Conservation (phyloP, 2,113 vertebrate genomes). For the Alexandromys fortis region DNA sequence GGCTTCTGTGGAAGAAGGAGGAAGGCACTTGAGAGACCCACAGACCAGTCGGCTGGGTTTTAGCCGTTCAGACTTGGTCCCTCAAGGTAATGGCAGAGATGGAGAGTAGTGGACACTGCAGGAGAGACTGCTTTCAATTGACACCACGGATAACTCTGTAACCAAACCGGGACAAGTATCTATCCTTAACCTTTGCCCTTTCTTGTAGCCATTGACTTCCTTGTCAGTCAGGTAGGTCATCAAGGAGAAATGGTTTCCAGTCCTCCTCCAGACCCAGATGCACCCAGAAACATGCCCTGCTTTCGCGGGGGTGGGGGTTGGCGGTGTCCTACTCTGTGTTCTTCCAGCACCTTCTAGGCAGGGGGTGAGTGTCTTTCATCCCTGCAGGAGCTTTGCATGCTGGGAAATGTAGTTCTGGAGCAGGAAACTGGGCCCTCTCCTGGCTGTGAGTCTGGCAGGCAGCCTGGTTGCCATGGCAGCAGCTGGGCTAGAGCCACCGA, state of each 20-base stretch:
- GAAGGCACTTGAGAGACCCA: neutral
- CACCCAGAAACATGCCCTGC: neutral
- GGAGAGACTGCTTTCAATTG: constrained; percentile 18
- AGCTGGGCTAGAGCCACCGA: constrained; percentile 79
- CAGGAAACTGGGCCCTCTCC: constrained; percentile 35
- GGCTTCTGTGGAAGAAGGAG: constrained; percentile 30
- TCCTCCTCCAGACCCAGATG: neutral
- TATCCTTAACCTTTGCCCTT: neutral
- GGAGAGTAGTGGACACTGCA: neutral
- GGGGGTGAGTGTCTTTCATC: neutral
- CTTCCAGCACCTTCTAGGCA: neutral
- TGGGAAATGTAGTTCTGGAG: constrained; percentile 77
- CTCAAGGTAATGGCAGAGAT: neutral
- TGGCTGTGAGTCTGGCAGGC: constrained; percentile 76
- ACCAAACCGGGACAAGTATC: neutral
- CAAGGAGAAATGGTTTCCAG: neutral
- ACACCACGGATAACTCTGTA: neutral
- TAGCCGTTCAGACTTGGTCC: neutral
- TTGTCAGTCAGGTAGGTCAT: neutral
- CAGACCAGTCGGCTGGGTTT: neutral
- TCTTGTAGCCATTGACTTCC: neutral
- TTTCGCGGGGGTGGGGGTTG: neutral
- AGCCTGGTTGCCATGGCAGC: constrained; percentile 81
- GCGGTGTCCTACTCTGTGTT: neutral
- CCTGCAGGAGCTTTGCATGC: constrained; percentile 58